A percentile compares a stretch with the other conserved stretches of the same genome.
Evolutionary conservation across 2,888 invertebrate species (phyloP).

Genomic region (Cheilosia variabilis): DNA sequence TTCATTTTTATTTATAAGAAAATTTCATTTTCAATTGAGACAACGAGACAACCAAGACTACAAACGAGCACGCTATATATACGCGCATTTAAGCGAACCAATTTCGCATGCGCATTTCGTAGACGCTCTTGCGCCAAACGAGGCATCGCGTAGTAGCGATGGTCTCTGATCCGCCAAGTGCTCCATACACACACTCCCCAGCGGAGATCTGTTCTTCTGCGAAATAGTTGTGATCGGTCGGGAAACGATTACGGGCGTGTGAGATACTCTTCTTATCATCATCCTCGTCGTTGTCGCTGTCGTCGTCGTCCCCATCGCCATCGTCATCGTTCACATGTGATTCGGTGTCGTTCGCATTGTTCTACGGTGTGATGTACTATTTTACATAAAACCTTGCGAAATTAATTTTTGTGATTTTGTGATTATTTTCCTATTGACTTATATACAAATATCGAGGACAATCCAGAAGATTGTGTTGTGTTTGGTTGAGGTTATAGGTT

Average conservation of each 20-base stretch:
- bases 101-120: constrained; percentile 75
- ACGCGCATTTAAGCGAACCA: constrained; percentile 58
- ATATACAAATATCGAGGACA: background rate
- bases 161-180: constrained; percentile 50
- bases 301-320: constrained; percentile 16
- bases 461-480: constrained; percentile 33
- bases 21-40: constrained; percentile 72
- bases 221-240: constrained; percentile 75
- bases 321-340: constrained; percentile 58
- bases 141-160: constrained; percentile 53
- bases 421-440: too few relatives aligned
- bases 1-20: constrained; percentile 25
- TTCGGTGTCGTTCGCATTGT: constrained; percentile 26
- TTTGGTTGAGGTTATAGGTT: constrained; percentile 43
- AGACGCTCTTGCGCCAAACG: constrained; percentile 74
- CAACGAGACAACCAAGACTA: constrained; percentile 19
- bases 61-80: background rate
- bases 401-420: too few relatives aligned
- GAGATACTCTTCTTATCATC: constrained; percentile 71
- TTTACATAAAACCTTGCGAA: constrained; percentile 36
- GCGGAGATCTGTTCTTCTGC: constrained; percentile 63
- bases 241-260: constrained; percentile 76
- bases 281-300: constrained; percentile 33
- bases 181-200: constrained; percentile 22
- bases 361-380: constrained; percentile 18